Base-by-base conservation (phyloP, 2,797 vertebrate species). In the Macropodus opercularis region DNA sequence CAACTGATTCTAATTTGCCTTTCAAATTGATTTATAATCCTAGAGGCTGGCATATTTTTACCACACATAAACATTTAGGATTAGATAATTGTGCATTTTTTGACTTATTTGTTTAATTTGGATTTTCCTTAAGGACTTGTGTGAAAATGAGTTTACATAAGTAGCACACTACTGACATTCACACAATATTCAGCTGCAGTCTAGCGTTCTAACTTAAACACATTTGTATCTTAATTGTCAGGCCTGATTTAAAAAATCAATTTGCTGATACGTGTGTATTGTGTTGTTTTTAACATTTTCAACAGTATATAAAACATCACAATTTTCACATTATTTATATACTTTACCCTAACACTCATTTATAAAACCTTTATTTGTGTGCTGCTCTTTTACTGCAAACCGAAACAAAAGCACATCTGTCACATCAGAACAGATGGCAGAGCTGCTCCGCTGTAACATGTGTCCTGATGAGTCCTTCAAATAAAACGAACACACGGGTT, bases 361-460 rank as follows among this genome's bases (percentile, higher is more conserved):
- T 53, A 32, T 34, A 54, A 24, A 44, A 34, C 46, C 43, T 2
- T 26, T 7, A 39, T 35, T 9, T 41, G 13, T 48, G 29, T 17
- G 38, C 51, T 21, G 27, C 23, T 50, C 19, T 68, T 69, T 27
- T 51, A 23, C 35, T 32, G 15, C 23, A 63, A 50, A 56, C 8
- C 27, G 17, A 67, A 32, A 61, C 42, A 49, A 35, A 59, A 50
- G 42, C 58, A 72, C 48, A 72, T 64, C 35, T 64, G 65, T 54
- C 56, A 32, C 26, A 70, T 59, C 61, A 58, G 55, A 36, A 41
- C 62, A 70, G 55, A 62, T 61, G 65, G 23, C 52, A 72, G 64
- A 75, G 68, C 52, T 71, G 63, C 55, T 71, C 57, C 34, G 35
- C 19, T 63, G 44, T 43, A 63, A 75, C 66, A 74, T 69, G 63